These are phyloP conservation scores for Dolichomitus sp. DNA, from an alignment of 2,888 invertebrate genomes.

Conservation along the genomic window DNA sequence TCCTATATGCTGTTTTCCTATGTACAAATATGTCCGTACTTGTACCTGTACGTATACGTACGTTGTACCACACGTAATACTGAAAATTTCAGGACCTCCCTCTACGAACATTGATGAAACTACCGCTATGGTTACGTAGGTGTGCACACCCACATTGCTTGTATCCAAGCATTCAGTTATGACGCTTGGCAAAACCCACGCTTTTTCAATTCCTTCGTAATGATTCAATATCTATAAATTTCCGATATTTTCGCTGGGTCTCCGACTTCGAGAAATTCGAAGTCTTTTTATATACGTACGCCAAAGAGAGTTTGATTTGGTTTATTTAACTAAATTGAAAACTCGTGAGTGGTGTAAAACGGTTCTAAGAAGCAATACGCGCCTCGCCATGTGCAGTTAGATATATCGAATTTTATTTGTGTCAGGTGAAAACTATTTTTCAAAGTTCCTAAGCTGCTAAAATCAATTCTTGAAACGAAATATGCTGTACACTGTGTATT, in stretches of 20 bases:
- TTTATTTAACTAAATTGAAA: too few species aligned
- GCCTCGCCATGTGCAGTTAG: not conserved
- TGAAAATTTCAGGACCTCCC: slow-evolving; percentile 45
- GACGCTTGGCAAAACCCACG: slow-evolving; percentile 14
- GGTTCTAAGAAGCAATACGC: too few species aligned
- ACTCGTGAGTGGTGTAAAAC: not conserved
- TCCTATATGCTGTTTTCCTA: slow-evolving; percentile 17
- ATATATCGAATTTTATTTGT: too few species aligned
- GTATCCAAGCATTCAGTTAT: slow-evolving; percentile 2
- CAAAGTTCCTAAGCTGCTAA: too few species aligned
- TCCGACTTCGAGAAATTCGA: not conserved
- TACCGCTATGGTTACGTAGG: not conserved
- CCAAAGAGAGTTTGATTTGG: too few species aligned
- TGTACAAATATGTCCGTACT: not conserved
- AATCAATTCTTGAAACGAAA: too few species aligned
- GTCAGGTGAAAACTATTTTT: too few species aligned
- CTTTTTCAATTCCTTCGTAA: slow-evolving; percentile 12
- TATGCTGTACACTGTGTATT: too few species aligned
- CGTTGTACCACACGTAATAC: not conserved
- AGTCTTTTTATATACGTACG: not conserved
- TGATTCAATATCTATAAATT: slow-evolving; percentile 27
- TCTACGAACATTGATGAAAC: slow-evolving; percentile 23
- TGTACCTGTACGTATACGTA: not conserved
- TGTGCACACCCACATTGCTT: slow-evolving; percentile 11
- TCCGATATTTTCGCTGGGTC: slow-evolving; percentile 6